Base-by-base conservation (phyloP, 2,113 vertebrate genomes). In the Nasalis larvatus region DNA sequence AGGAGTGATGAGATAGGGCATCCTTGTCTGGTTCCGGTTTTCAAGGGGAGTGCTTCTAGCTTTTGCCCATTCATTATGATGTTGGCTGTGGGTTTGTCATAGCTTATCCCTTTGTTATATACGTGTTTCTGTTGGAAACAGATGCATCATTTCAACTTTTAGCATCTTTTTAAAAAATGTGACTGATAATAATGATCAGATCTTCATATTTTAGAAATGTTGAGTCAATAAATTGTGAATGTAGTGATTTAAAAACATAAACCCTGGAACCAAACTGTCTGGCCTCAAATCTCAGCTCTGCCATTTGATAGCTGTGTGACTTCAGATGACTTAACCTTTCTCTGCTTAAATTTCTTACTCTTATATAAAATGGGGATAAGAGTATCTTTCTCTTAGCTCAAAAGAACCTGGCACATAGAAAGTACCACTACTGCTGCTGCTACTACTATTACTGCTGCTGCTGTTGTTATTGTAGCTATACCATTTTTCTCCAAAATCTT, bases 111-210 rank as follows among this genome's bases (percentile, higher is more conserved):
- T 73, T 94, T 92, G 40, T 86, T 83, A 40, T 52, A 10, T 82
- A 23, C 13, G 86, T 90, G 40, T 92, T 96, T 92, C 60, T 96
- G 7, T 89, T 94, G 58, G 85, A 94, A 94, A 78, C 21, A 68
- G 71, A 17, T 63, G 40, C 6, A 27, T 80, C 47, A 85, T 82
- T 86, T 84, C 66, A 91, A n/a, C 71, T 91, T 91, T 42, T 52
- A 77, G 52, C 45, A 81, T 86, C 21, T 82, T 89, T 86, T 86
- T 8, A 49, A 85, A 95, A 37, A 87, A 32, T 37, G 5, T 77
- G 77, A 77, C 30, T 86, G 35, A 49, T 91, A 47, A 3, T 84
- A 85, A 63, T 76, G 12, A 35, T 88, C 58, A 86, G 66, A 35
- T 5, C 40, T 95, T 78, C 25, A n/a, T 74, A 12, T 86, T 52